Conservation (phyloP, 2,113 vertebrate genomes). For the Sminthopsis crassicaudata region DNA sequence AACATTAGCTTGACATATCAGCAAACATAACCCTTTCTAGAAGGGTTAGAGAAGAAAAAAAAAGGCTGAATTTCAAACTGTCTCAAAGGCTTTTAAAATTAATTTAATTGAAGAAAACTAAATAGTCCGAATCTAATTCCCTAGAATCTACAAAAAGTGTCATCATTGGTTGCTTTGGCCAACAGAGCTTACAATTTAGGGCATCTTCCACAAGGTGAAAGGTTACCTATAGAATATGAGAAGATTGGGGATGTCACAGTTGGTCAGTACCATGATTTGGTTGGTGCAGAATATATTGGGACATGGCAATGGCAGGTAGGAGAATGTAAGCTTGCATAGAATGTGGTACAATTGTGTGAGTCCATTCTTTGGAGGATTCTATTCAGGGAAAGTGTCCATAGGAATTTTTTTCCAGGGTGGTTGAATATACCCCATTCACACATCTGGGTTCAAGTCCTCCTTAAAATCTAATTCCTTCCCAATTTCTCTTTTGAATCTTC, state of each 20-base stretch:
- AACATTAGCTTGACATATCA: fast-evolving
- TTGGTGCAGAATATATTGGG: not conserved
- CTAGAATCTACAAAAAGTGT: not conserved
- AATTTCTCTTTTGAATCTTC: not conserved
- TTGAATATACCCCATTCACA: not conserved
- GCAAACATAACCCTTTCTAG: fast-evolving
- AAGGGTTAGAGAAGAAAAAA: fast-evolving
- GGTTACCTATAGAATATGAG: not conserved
- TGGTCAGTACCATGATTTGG: not conserved
- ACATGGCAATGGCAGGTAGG: not conserved
- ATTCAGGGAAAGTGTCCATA: not conserved
- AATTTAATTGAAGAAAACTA: not conserved
- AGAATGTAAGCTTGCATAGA: not conserved
- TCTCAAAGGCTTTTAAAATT: not conserved
- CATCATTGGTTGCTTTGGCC: not conserved
- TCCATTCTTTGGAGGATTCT: not conserved
- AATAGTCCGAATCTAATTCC: fast-evolving
- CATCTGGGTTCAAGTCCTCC: not conserved
- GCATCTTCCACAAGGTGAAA: not conserved
- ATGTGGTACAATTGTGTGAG: not conserved
- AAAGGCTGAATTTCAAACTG: not conserved
- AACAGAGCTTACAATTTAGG: not conserved
- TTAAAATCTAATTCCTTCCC: not conserved
- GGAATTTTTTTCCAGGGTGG: not conserved
- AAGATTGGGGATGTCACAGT: not conserved